phyloP scores from a whole-genome alignment of 2,797 vertebrate species.

The Thunnus albacares region DNA sequence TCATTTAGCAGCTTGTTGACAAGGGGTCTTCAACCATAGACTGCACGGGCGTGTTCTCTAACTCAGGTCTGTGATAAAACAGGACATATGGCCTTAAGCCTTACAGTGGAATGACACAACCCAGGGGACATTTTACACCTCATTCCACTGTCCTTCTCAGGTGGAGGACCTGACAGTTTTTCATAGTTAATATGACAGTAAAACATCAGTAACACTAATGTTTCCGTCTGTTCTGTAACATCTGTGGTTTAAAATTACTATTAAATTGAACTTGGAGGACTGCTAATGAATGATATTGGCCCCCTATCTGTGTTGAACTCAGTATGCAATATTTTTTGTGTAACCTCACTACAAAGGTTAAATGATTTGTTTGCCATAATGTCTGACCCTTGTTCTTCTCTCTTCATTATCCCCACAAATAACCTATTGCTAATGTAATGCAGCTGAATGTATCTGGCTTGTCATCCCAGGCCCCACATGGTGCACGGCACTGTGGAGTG shows the following conservation, averaged over 20 bases:
- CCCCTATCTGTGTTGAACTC: neutral
- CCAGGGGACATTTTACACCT: conserved; percentile 13
- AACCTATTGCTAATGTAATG: conserved; percentile 41
- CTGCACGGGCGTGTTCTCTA: conserved; percentile 29
- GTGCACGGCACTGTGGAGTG: conserved; percentile 19
- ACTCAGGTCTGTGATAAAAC: conserved; percentile 11
- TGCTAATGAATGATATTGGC: neutral
- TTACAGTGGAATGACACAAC: conserved; percentile 18
- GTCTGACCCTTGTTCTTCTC: conserved; percentile 9
- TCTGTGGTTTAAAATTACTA: neutral
- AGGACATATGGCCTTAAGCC: conserved; percentile 15
- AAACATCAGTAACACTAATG: neutral
- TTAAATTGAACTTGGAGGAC: neutral
- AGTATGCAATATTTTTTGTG: neutral
- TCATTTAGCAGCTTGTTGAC: conserved; percentile 25
- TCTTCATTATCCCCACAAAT: conserved; percentile 14
- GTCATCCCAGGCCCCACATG: conserved; percentile 24
- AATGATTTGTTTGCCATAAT: neutral
- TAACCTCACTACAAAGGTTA: neutral
- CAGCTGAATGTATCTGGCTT: conserved; percentile 41
- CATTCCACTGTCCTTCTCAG: neutral
- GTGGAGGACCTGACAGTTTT: neutral
- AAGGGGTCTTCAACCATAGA: conserved; percentile 18
- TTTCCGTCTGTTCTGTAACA: neutral
- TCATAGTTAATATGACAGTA: neutral